Percentiles rank a stretch among this genome's conserved stretches.
These are phyloP conservation scores for Narcine bancroftii DNA, from an alignment of 2,113 vertebrate species.

Conservation along the genomic window DNA sequence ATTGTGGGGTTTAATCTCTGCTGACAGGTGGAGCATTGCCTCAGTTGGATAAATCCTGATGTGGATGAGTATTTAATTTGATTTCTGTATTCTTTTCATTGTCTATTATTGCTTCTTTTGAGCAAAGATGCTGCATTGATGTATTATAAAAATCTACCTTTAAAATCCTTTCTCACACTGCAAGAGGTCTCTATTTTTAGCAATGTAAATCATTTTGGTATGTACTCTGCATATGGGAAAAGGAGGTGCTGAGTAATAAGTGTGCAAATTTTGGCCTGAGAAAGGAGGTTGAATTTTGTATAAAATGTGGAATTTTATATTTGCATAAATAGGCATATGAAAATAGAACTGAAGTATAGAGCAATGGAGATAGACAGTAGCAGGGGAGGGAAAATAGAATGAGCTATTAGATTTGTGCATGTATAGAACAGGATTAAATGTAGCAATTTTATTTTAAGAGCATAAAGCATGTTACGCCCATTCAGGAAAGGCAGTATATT, in stretches of 20 bases:
- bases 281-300: neutral
- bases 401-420: too few species aligned
- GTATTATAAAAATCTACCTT: neutral
- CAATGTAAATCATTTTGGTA: constrained; percentile 8
- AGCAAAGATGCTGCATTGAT: neutral
- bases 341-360: neutral
- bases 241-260: constrained; percentile 19
- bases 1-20: neutral
- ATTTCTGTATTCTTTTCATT: constrained; percentile 13
- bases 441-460: too few species aligned
- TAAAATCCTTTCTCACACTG: constrained; percentile 13
- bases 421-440: too few species aligned
- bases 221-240: neutral
- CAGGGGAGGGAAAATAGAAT: too few species aligned
- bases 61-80: constrained; percentile 10
- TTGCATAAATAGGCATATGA: neutral
- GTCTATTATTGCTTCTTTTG: neutral
- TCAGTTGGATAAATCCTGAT: constrained; percentile 24
- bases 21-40: constrained; percentile 11
- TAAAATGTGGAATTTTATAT: constrained; percentile 5
- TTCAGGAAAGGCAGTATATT: too few species aligned
- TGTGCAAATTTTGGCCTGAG: neutral
- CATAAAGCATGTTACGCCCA: too few species aligned
- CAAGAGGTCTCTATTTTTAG: neutral
- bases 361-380: too few species aligned